A percentile compares a stretch with the other conserved stretches of the same genome.
These are phyloP conservation scores for Dendroctonus ponderosae DNA, from an alignment of 1,140 invertebrate genomes.

Conservation along the genomic window DNA sequence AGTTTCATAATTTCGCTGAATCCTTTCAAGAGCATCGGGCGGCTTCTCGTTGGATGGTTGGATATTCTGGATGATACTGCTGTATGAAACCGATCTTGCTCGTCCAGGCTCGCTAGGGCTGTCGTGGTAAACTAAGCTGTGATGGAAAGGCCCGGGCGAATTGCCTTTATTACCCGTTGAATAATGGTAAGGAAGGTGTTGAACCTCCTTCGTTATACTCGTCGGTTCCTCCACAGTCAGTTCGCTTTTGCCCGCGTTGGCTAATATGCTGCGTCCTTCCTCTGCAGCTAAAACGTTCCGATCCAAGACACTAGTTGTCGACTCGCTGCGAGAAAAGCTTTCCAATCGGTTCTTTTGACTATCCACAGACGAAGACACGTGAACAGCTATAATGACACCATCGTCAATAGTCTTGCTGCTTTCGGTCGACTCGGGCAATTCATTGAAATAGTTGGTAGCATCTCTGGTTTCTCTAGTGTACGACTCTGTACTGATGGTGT, in stretches of 20 bases:
- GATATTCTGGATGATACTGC: constrained; percentile 53
- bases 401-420: constrained; percentile 37
- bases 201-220: constrained; percentile 50
- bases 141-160: constrained; percentile 47
- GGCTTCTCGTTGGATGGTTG: constrained; percentile 44
- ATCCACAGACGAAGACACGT: constrained; percentile 49
- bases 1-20: constrained; percentile 40
- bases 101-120: constrained; percentile 49
- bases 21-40: constrained; percentile 41
- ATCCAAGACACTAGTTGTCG: constrained; percentile 19
- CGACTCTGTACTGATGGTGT: constrained; percentile 45
- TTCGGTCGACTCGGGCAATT: constrained; percentile 50
- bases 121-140: constrained; percentile 59
- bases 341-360: constrained; percentile 40
- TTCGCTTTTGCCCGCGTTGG: constrained; percentile 56
- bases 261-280: constrained; percentile 54
- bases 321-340: not conserved
- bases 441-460: constrained; percentile 47
- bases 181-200: constrained; percentile 19
- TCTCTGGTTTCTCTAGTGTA: constrained; percentile 43
- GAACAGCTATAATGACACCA: constrained; percentile 46
- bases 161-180: constrained; percentile 46
- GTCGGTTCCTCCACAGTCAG: constrained; percentile 58
- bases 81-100: constrained; percentile 55
- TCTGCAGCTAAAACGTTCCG: constrained; percentile 51